phyloP scores from a whole-genome alignment of 2,797 vertebrate species.

The Poeciliopsis infans region DNA sequence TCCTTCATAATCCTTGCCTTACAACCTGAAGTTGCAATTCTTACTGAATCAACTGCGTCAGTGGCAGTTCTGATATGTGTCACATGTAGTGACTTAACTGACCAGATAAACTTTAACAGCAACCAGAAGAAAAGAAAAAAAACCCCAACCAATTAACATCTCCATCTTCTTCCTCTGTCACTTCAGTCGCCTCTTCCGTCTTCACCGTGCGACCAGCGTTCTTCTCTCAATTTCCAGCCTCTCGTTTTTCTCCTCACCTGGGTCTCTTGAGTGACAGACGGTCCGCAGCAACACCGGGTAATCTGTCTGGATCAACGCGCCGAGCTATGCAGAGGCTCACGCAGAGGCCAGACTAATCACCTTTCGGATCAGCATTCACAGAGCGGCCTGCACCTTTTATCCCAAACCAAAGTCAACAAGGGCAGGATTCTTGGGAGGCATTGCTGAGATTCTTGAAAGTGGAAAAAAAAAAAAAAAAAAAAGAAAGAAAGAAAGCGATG shows the following conservation, averaged over 20 bases:
- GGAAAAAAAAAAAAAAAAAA: conserved; percentile 30
- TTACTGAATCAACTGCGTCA: background rate
- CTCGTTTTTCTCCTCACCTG: conserved; percentile 55
- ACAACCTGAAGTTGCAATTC: background rate
- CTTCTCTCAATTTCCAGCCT: conserved; percentile 49
- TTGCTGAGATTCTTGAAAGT: conserved; percentile 84
- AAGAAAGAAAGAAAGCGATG: conserved; percentile 41
- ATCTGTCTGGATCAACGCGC: conserved; percentile 69
- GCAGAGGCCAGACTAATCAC: conserved; percentile 79
- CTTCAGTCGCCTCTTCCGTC: background rate
- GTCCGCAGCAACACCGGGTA: conserved; percentile 64
- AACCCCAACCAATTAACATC: background rate
- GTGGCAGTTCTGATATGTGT: background rate
- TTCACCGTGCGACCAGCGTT: conserved; percentile 30
- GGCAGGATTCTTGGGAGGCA: conserved; percentile 78
- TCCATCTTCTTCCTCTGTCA: background rate
- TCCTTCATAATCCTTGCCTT: background rate
- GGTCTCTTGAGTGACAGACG: conserved; percentile 63
- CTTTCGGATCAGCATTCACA: conserved; percentile 79
- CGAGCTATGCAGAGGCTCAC: conserved; percentile 70
- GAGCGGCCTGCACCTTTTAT: conserved; percentile 81
- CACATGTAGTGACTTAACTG: background rate
- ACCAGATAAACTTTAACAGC: background rate
- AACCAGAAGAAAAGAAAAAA: background rate
- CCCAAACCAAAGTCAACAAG: conserved; percentile 85